phyloP scores from a whole-genome alignment of 2,113 vertebrate genomes.

The Scortum barcoo region DNA sequence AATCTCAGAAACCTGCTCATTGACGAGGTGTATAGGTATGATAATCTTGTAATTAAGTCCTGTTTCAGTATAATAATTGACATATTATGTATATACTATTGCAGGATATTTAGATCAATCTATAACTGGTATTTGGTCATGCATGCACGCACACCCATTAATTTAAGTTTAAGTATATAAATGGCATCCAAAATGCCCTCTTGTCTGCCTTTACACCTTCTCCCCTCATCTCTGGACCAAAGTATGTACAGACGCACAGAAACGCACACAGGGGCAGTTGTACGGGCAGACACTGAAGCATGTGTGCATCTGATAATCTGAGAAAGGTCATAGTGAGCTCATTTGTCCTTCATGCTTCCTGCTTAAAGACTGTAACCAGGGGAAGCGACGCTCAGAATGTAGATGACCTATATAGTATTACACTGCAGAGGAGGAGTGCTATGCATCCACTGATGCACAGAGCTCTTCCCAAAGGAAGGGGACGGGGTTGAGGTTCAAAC shows the following conservation, averaged over 20 bases:
- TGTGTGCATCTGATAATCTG: constrained; percentile 65
- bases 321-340: constrained; percentile 76
- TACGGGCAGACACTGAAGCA: constrained; percentile 49
- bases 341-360: constrained; percentile 84
- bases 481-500: constrained; percentile 36
- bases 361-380: constrained; percentile 76
- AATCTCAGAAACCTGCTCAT: not conserved
- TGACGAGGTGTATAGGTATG: not conserved
- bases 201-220: constrained; percentile 45
- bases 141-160: not conserved
- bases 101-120: not conserved
- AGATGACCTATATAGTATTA: constrained; percentile 84
- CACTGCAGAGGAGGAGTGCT: constrained; percentile 74
- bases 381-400: constrained; percentile 71
- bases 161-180: constrained; percentile 34
- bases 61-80: not conserved
- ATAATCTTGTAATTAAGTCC: not conserved
- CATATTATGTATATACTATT: not conserved
- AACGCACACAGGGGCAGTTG: constrained; percentile 17
- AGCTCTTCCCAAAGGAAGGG: constrained; percentile 46
- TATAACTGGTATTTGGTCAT: constrained; percentile 17
- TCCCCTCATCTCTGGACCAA: constrained; percentile 24
- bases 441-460: constrained; percentile 36
- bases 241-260: constrained; percentile 29
- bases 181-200: constrained; percentile 42